Evolutionary conservation across 2,888 invertebrate species (phyloP).

Genomic region (Nephrotoma appendiculata): DNA sequence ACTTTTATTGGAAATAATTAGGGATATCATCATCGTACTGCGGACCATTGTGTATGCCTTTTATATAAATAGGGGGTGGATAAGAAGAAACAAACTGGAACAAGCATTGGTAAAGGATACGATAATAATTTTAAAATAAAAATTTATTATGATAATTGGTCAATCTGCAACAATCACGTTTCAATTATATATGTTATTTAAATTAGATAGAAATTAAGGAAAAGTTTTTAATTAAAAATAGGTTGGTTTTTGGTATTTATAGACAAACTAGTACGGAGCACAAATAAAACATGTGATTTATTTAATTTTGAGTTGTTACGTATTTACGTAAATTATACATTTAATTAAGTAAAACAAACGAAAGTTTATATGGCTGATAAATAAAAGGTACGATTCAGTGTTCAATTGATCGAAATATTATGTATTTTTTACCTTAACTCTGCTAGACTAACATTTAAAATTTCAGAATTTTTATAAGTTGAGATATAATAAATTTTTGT

Average conservation of each 20-base stretch:
- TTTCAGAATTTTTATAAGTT: too few species aligned
- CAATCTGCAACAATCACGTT: background rate
- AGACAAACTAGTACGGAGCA: background rate
- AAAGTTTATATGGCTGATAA: too few species aligned
- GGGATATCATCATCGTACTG: background rate
- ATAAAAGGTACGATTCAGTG: too few species aligned
- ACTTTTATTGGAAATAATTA: conserved; percentile 1
- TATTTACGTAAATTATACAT: too few species aligned
- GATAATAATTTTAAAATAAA: background rate
- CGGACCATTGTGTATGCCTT: background rate
- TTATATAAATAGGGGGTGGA: background rate
- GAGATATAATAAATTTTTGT: too few species aligned
- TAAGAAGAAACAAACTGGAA: background rate
- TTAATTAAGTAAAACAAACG: too few species aligned
- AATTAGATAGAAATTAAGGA: background rate
- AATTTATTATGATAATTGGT: background rate
- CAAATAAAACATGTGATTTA: too few species aligned
- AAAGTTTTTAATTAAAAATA: background rate
- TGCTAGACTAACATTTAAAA: too few species aligned
- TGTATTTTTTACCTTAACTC: too few species aligned
- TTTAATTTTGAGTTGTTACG: too few species aligned
- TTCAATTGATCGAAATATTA: too few species aligned
- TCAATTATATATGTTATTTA: background rate
- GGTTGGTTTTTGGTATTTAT: background rate
- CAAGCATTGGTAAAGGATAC: background rate